Evolutionary conservation across 2,113 vertebrate species (phyloP).

Genomic region (Acrocephalus kingi): DNA sequence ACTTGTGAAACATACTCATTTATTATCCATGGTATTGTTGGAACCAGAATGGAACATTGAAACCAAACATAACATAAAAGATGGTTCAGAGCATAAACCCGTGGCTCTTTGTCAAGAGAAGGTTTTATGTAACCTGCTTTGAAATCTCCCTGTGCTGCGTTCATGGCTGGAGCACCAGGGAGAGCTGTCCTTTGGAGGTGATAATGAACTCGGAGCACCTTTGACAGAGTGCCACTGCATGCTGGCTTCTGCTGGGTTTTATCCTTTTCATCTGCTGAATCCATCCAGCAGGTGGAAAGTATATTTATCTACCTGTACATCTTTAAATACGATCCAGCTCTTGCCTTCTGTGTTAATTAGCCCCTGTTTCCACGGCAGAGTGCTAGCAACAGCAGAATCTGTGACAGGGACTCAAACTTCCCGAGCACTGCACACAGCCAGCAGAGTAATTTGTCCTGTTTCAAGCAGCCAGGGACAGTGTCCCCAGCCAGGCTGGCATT

Average conservation of each 20-base stretch:
- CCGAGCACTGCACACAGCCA: neutral
- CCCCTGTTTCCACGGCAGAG: neutral
- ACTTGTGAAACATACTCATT: neutral
- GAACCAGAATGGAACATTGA: neutral
- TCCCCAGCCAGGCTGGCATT: neutral
- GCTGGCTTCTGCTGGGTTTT: neutral
- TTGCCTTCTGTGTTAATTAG: conserved; percentile 45
- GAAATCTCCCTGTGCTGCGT: neutral
- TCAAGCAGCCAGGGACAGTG: neutral
- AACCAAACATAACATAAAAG: neutral
- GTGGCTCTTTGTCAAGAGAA: neutral
- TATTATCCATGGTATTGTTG: neutral
- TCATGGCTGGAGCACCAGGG: neutral
- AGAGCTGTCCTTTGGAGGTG: neutral
- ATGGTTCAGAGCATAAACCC: neutral
- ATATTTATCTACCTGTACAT: conserved; percentile 1
- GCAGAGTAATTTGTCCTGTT: neutral
- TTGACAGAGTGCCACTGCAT: neutral
- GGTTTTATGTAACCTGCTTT: neutral
- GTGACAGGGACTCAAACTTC: neutral
- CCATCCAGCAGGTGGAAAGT: neutral
- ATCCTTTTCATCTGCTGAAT: neutral
- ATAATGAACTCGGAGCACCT: conserved; percentile 10
- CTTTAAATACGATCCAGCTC: neutral
- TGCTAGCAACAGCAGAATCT: conserved; percentile 34